Base-by-base conservation (phyloP, 2,113 vertebrate species). In the Perca fluviatilis region DNA sequence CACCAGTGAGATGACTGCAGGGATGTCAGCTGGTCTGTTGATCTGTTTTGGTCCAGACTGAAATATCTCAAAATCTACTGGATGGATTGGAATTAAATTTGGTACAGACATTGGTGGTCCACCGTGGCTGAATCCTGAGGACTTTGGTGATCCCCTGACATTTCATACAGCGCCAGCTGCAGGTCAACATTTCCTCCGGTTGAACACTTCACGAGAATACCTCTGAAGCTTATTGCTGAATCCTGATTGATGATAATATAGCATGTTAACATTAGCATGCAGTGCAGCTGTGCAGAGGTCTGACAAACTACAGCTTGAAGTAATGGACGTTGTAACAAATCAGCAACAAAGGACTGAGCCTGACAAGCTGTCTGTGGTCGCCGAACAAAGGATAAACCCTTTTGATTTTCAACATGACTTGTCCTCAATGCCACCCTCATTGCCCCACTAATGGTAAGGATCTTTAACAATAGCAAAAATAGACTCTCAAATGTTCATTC, bases 231-330 rank as follows among this genome's bases (percentile, higher is more conserved):
- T 30, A 61, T 15, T 46, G 67, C 36, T 12, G 12, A 70, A 10
- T 50, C n/a, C 25, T 36, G 8, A 77, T 56, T 36, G 2, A 49
- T 46, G 19, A 27, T 51, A 30, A 57, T 16, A 21, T 10, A 43
- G 12, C 40, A 68, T 13, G 21, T 63, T 73, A 36, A 77, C 58
- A 74, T 57, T 23, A 49, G 51, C 88, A 84, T 80, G 71, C 66
- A 57, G n/a, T 7, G 19, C 57, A 69, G 60, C 53, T 66, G 25
- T 1, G 23, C 43, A 36, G 25, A 46, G 19, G 64, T 43, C 30
- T 76, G 51, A 21, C 27, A 53, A 33, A 27, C 33, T 25, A 19
- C 33, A 74, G 47, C 56, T 63, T 69, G 12, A 43, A 51, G 68
- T 30, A 6, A 40, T 60, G 19, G 60, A 71, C 15, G 30, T 33